Base-by-base conservation (phyloP, 2,797 vertebrate genomes). In the Remorina albescens region DNA sequence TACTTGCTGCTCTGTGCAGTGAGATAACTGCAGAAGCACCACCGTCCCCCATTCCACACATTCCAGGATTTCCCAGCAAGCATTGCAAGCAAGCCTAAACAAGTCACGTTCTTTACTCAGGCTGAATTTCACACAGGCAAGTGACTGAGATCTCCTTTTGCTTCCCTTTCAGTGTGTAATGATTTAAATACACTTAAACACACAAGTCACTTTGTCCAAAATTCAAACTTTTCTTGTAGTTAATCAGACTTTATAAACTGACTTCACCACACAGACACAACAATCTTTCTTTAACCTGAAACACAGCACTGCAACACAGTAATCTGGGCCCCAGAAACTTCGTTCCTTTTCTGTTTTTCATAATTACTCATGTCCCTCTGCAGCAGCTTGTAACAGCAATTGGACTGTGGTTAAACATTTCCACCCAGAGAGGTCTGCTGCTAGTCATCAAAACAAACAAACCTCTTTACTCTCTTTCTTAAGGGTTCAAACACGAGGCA, bases 81-180 rank as follows among this genome's bases (percentile, higher is more conserved):
- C 95, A 94, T 94, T 94, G 93, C 93, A 93, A 95, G 94, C 97
- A 95, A 95, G 97, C 95, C 95, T 91, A 91, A 94, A 96, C 97
- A 97, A 95, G 96, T 95, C 93, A 92, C 79, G 91, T 94, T 94
- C 90, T 94, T 93, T 93, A 92, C 94, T 93, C 90, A 50, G 88
- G 88, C 91, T 89, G 91, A 89, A 95, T 95, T 95, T 95, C 95
- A 88, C 95, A 92, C 94, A 93, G 89, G 78, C 87, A 89, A 93
- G 91, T 86, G 90, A 83, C 87, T 81, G 79, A 86, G 80, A 76
- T 92, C 94, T 93, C 91, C 86, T 93, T 93, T 89, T 66, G 55
- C 60, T 62, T 86, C 57, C 59, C 81, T 51, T 75, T 72, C 30
- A 25, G 13, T n/a, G 49, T 71, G 58, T 73, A 50, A 23, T 81